Evolutionary conservation across 2,797 vertebrate genomes (phyloP), one percentile per base, ranked within the genome.

Genomic region (Typhlichthys subterraneus): DNA sequence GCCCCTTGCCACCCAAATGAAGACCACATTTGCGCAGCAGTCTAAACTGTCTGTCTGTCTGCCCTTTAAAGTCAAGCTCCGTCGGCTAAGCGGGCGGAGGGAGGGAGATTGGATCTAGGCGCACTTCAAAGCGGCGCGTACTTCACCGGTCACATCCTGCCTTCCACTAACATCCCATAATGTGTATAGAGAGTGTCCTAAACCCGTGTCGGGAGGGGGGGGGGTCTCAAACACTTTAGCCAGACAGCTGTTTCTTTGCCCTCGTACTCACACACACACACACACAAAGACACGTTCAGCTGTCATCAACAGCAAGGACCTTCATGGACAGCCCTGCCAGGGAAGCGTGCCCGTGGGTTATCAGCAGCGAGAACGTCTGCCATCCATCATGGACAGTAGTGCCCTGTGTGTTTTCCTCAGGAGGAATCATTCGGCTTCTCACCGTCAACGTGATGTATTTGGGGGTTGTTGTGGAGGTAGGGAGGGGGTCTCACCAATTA

Each of bases 1-100:
- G 92, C 91, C 77, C 85, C 62, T 62, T 69, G 89, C 91, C 91
- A 91, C 82, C 75, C 70, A 83, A 91, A 91, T 85, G 79, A 92
- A 87, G 85, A 87, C 88, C 89, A 89, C 79, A 87, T 91, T 89
- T 89, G 84, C 81, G 80, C 75, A 82, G 86, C 83, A 77, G 83
- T 70, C 83, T 80, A 79, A 91, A 88, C 79, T 82, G 84, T 86
- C 84, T 88, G 85, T 79, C 84, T 87, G 85, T 80, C 77, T 81
- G 72, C 29, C 68, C 72, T 80, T 80, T 72, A 72, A 84, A 84
- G 84, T 76, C 79, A 83, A 83, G 82, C 79, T 73, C 69, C 66
- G 79, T 80, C 82, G 77, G 84, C 80, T 63, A 64, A 70, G 80
- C 10, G 51, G 14, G 51, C 17, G 14, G 17, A 9, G 52, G 9